Conservation (phyloP, 2,888 invertebrate species). For the Lagria hirta region DNA sequence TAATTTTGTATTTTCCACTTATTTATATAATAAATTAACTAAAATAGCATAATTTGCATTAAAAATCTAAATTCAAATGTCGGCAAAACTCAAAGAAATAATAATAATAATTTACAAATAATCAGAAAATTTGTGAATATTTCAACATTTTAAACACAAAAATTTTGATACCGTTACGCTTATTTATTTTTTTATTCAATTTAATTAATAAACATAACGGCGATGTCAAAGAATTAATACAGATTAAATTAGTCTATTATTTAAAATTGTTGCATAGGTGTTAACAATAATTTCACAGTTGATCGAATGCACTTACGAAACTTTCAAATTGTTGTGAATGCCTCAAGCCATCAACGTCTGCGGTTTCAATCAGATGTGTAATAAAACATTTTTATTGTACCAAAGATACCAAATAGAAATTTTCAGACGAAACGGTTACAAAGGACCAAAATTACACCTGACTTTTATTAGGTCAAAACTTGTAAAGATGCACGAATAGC, state of each 20-base stretch:
- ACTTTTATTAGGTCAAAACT: constrained; percentile 33
- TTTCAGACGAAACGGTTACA: constrained; percentile 13
- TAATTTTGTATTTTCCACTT: too few relatives aligned
- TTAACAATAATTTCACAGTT: constrained; percentile 47
- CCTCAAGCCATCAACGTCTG: constrained; percentile 32
- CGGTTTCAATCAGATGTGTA: constrained; percentile 28
- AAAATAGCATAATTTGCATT: too few relatives aligned
- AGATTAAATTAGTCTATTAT: constrained; percentile 14
- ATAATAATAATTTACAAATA: too few relatives aligned
- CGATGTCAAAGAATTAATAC: constrained; percentile 6
- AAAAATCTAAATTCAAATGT: too few relatives aligned
- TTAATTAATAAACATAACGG: constrained; percentile 8
- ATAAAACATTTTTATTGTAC: constrained; percentile 27
- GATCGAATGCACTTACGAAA: constrained; percentile 40
- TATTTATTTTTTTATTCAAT: constrained; percentile 15
- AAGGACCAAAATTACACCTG: not conserved
- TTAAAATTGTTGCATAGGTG: constrained; percentile 23
- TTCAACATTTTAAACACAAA: too few relatives aligned
- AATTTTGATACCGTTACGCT: constrained; percentile 11
- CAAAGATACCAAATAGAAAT: constrained; percentile 27
- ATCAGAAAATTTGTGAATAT: too few relatives aligned
- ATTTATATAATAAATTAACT: too few relatives aligned
- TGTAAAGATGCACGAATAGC: constrained; percentile 26
- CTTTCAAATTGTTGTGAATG: constrained; percentile 39
- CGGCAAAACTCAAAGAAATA: too few relatives aligned